Evolutionary conservation across 2,888 invertebrate genomes (phyloP).

Genomic region (Ormyrus nitidulus): DNA sequence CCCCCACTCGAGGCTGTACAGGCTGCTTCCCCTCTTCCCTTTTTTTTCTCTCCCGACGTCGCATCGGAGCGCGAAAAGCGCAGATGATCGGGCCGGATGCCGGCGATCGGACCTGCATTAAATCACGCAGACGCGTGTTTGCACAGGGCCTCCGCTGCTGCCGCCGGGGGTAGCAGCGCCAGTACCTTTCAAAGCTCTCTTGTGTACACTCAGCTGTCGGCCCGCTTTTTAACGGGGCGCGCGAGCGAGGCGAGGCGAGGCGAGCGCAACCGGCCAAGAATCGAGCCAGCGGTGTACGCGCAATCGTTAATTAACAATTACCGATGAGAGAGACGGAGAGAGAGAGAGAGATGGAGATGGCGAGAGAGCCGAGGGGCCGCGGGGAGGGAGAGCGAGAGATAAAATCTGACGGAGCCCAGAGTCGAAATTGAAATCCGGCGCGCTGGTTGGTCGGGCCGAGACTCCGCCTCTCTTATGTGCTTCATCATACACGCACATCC

Average conservation of each 20-base stretch:
- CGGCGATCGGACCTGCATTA: constrained; percentile 60
- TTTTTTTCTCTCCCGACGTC: background rate
- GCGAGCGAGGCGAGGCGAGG: no score
- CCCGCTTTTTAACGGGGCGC: constrained; percentile 66
- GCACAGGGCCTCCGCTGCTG: constrained; percentile 65
- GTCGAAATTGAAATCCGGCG: constrained; percentile 48
- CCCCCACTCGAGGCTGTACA: constrained; percentile 12
- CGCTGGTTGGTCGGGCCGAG: constrained; percentile 68
- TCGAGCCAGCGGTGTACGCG: no score
- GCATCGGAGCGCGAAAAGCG: constrained; percentile 4
- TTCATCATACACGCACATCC: constrained; percentile 37
- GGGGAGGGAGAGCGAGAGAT: constrained; percentile 45
- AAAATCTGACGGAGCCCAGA: constrained; percentile 49
- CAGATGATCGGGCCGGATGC: constrained; percentile 54
- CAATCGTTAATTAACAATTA: constrained; percentile 38
- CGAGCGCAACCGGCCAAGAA: no score
- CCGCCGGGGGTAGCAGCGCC: constrained; percentile 51
- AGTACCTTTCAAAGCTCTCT: constrained; percentile 64
- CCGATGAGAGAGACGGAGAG: no score
- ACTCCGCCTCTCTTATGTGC: constrained; percentile 66
- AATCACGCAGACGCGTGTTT: constrained; percentile 64
- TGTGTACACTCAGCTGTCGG: constrained; percentile 75
- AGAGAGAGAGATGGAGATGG: background rate
- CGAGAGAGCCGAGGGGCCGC: background rate
- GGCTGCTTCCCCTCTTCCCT: constrained; percentile 1